Conservation (phyloP, 2,888 invertebrate genomes). For the Heliconius charithonia region DNA sequence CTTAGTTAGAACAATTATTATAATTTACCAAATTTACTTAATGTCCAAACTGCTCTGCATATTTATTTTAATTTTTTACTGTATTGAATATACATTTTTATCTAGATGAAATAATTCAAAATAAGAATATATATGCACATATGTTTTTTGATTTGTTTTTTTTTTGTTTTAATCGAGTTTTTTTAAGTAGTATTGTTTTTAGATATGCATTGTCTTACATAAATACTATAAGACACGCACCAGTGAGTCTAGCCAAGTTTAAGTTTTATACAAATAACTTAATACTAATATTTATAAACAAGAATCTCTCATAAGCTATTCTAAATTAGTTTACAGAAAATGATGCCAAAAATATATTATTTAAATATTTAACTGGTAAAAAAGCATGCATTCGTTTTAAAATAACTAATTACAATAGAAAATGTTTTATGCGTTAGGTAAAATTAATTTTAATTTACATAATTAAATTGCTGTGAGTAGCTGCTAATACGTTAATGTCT, state of each 20-base stretch:
- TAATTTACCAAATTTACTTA: not conserved
- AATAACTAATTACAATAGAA: not conserved
- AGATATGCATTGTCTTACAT: not conserved
- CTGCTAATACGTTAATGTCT: slow-evolving; percentile 6
- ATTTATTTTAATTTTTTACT: not conserved
- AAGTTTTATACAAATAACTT: not conserved
- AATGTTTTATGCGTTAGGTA: not conserved
- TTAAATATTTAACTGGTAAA: not conserved
- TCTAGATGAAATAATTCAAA: not conserved
- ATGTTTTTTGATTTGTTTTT: not conserved
- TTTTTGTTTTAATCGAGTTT: not conserved
- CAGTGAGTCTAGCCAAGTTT: no score
- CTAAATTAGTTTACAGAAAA: not conserved
- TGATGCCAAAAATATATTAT: not conserved
- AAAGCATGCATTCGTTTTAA: not conserved
- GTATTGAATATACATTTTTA: not conserved
- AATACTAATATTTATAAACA: not conserved
- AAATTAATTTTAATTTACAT: slow-evolving; percentile 36
- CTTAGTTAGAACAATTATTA: slow-evolving; percentile 30
- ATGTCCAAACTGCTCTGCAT: not conserved
- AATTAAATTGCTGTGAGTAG: slow-evolving; percentile 47
- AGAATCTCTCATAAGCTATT: slow-evolving; percentile 1
- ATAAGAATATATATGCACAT: not conserved
- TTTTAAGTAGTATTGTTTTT: not conserved
- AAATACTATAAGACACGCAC: not conserved